phyloP scores from a whole-genome alignment of 2,797 vertebrate genomes.

The Danio jaintianensis region DNA sequence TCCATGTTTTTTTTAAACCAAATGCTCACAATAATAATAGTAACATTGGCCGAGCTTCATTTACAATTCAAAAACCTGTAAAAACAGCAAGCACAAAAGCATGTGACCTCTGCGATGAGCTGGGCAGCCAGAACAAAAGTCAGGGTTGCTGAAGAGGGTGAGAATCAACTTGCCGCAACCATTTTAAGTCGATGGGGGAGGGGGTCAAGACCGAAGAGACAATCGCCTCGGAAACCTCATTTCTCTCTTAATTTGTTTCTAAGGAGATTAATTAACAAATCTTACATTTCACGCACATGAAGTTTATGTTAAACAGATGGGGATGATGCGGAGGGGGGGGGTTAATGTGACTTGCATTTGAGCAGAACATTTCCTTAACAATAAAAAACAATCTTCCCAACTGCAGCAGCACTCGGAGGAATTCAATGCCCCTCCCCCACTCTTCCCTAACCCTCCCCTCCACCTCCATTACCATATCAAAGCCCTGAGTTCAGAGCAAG shows the following conservation, averaged over 20 bases:
- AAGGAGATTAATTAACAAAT: slow-evolving; percentile 62
- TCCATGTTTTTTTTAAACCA: not conserved
- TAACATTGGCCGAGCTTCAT: not conserved
- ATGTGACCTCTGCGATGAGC: slow-evolving; percentile 37
- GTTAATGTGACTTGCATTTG: slow-evolving; percentile 72
- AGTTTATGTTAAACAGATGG: slow-evolving; percentile 72
- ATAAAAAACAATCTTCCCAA: slow-evolving; percentile 86
- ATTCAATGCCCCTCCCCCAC: slow-evolving; percentile 83
- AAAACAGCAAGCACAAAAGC: slow-evolving; percentile 64
- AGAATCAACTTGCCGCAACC: slow-evolving; percentile 54
- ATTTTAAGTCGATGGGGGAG: slow-evolving; percentile 37
- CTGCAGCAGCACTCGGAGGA: slow-evolving; percentile 84
- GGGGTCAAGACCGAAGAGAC: slow-evolving; percentile 3
- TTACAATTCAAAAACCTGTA: slow-evolving; percentile 55
- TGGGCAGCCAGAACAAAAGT: slow-evolving; percentile 60
- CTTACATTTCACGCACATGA: slow-evolving; percentile 66
- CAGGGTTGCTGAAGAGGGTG: slow-evolving; percentile 64
- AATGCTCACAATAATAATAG: not conserved
- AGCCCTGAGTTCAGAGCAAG: slow-evolving; percentile 85
- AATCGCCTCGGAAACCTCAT: slow-evolving; percentile 28
- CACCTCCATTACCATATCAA: slow-evolving; percentile 87
- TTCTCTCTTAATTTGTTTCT: slow-evolving; percentile 55
- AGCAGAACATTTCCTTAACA: slow-evolving; percentile 85
- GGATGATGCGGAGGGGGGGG: not conserved
- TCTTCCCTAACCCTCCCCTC: slow-evolving; percentile 66